Evolutionary conservation across 2,113 vertebrate genomes (phyloP), one percentile per base, ranked within the genome.

Genomic region (Xyrauchen texanus): DNA sequence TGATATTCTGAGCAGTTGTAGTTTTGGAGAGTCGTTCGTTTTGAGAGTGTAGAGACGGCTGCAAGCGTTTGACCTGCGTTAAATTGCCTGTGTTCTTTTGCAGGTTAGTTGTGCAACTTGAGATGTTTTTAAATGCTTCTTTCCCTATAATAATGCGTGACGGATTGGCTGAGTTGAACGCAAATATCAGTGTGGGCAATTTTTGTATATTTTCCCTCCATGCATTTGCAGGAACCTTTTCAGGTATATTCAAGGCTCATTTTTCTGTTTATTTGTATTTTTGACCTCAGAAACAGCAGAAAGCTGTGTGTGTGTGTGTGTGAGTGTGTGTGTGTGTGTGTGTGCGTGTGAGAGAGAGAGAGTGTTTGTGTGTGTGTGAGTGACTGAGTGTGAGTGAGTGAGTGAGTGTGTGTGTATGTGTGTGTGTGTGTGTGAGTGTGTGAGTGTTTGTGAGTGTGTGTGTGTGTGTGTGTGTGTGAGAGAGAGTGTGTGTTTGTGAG

Each of bases 91-190:
- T 67, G 65, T 44, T 13, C 7, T 68, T 58, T 75, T 49, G 78
- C 51, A 46, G 71, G 42, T 60, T 76, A 34, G 10, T 47, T 5
- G 34, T 44, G 49, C 75, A 75, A 75, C 71, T 55, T 44, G 69
- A 64, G n/a, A 15, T 78, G 64, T 62, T 63, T 77, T 12, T n/a
- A 10, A 70, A 66, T 60, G 46, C 64, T 69, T 79, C 55, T 34
- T 34, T 46, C 6, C 55, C 61, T 68, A 64, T 71, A 81, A 79
- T 81, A 65, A 51, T 51, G 74, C 69, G 76, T 13, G 21, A 34
- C 1, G 21, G 21, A 34, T 34, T 34, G 5, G 9, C 65, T 45
- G 13, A 15, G n/a, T 13, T 13, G 75, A 71, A 47, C 15, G 11
- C 13, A 44, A 78, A 60, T 44, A 16, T 46, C 34, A 47, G 51